Evolutionary conservation across 37 sponge, comb jelly and placozoan species (phyloP), one percentile per base, ranked within the genome.

Genomic region (Bolinopsis microptera): DNA sequence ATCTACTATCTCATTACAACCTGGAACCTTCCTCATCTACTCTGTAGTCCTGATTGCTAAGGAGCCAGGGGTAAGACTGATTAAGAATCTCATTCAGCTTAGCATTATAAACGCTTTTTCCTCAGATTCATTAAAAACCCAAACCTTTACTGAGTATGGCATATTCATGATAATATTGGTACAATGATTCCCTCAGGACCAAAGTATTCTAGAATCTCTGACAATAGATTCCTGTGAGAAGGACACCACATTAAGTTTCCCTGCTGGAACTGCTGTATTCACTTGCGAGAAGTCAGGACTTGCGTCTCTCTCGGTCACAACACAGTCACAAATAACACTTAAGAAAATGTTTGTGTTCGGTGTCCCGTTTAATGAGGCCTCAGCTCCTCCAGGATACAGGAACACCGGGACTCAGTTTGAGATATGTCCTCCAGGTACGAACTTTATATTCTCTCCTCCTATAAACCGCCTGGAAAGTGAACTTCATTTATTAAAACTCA

Each of bases 341-440:
- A 3, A 77, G 34, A 77, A 77, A 32, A 16, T 77, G 32, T 77
- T 77, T 32, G 80, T 77, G 21, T 18, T 77, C 21, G 80, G 80
- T 9, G 3, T 35, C 35, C 35, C 33, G 35, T 77, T 77, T 32
- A 77, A 32, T 35, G 35, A 77, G 1, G 80, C 80, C 3, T 1
- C 35, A 33, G 35, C 80, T 77, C 80, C 80, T 9, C 33, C 27
- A 9, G 80, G 80, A 0, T 18, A 77, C 37, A 32, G 0, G 33
- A 77, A 77, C 80, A 77, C 34, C 36, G 80, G 80, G 0, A 22
- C 80, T 13, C 35, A 77, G 36, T 77, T 77, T 32, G 32, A 22
- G 36, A 34, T 3, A 36, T 77, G 80, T 18, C 5, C 33, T 13
- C 18, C 80, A 48, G 61, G 61, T 48, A n/a, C n/a, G n/a, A n/a